Evolutionary conservation across 1,140 invertebrate species (phyloP), one percentile per base, ranked within the genome.

Genomic region (Drosophila nikananu): DNA sequence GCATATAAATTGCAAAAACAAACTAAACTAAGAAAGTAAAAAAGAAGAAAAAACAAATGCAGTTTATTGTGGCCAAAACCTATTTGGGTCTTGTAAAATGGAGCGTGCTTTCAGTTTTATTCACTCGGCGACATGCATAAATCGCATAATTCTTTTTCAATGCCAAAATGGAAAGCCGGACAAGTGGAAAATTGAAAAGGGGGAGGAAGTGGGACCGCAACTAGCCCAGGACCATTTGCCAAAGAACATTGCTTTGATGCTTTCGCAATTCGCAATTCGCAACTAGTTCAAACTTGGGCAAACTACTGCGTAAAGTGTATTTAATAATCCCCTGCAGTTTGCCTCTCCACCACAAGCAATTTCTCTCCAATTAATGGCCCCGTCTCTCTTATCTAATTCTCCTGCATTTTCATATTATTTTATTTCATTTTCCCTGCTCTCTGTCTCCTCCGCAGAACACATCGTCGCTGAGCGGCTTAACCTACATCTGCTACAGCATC

Each of bases 401-500:
- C 44, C 49, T 65, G 21, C 21, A 57, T 57, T 57, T 57, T 57
- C 54, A 57, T 57, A 57, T 55, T 57, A 25, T 66, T 57, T 52
- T 57, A 57, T 57, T 39, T 13, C 17, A n/a, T 30, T 27, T 30
- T 44, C 37, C 35, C n/a, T 4, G 25, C 17, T 12, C 21, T 48
- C 32, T 51, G 12, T 49, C 41, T 58, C 39, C 46, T 25, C 25
- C 37, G 25, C 44, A 92, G 91, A 92, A 92, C 72, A 83, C 84
- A 32, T 77, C 81, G n/a, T 92, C 91, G 55, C 35, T 92, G 49
- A 92, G 87, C 64, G 74, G 91, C 77, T 78, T 92, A 81, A 91
- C 80, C 71, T 92, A 92, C 80, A 91, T 92, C 55, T 90, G 77
- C 70, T 92, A 92, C 46, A 86, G 44, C 60, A 60, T 92, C 42